phyloP scores from a whole-genome alignment of 2,113 vertebrate genomes.

The Gopherus evgoodei region DNA sequence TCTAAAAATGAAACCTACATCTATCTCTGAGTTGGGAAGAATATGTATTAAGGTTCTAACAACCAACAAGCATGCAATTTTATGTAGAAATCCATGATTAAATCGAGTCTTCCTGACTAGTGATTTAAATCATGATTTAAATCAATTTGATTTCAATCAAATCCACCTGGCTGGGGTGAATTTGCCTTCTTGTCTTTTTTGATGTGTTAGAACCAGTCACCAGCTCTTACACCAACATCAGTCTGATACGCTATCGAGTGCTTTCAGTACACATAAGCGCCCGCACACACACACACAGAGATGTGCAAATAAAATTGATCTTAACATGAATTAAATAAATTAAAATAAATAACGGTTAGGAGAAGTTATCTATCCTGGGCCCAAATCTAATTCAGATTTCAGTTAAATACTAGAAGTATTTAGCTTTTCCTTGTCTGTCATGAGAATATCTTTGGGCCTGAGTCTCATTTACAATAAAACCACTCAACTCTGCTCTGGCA shows the following conservation, averaged over 20 bases:
- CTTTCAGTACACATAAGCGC: background rate
- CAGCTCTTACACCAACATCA: background rate
- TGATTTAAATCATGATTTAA: too few species aligned
- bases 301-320: background rate
- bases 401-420: background rate
- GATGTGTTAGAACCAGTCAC: background rate
- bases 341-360: background rate
- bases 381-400: background rate
- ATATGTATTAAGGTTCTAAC: too few species aligned
- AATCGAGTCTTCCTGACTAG: too few species aligned
- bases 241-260: background rate
- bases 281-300: background rate
- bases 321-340: background rate
- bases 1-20: too few species aligned
- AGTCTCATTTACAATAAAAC: background rate
- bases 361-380: background rate
- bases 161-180: background rate
- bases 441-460: background rate
- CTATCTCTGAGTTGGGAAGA: too few species aligned
- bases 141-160: too few species aligned
- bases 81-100: too few species aligned
- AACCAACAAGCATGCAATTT: too few species aligned
- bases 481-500: background rate
- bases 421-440: background rate
- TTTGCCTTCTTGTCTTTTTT: background rate